Percentiles rank a stretch among this genome's conserved stretches.
Evolutionary conservation across 2,888 invertebrate species (phyloP).

Genomic region (Spilarctia lutea): DNA sequence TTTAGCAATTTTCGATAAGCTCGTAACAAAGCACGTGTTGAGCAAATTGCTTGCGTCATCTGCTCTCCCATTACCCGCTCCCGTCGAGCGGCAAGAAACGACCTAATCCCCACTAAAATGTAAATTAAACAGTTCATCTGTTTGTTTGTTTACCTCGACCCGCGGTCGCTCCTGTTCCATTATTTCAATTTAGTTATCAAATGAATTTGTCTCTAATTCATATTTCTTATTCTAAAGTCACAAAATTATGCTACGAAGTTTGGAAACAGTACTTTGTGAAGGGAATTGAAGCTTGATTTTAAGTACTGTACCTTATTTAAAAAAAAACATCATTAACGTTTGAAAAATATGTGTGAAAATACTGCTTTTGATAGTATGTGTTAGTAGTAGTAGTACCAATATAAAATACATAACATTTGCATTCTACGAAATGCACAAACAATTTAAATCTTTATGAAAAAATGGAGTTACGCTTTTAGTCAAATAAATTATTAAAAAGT

Average conservation of each 20-base stretch:
- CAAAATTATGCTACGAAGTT: neutral
- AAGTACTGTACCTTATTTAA: neutral
- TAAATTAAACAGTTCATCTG: conserved; percentile 43
- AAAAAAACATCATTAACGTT: neutral
- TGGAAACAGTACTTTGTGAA: neutral
- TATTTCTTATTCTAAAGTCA: neutral
- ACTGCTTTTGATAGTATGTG: neutral
- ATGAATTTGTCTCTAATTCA: neutral
- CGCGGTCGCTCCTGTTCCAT: conserved; percentile 6
- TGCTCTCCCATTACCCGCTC: conserved; percentile 17
- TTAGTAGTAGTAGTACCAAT: no score
- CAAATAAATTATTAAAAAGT: conserved; percentile 23
- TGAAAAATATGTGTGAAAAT: neutral
- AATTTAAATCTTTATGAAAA: neutral
- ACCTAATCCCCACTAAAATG: conserved; percentile 43
- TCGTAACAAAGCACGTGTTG: conserved; percentile 17
- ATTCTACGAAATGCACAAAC: neutral
- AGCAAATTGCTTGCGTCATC: conserved; percentile 23
- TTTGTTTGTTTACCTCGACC: conserved; percentile 37
- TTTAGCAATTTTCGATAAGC: conserved; percentile 25
- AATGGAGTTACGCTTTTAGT: neutral
- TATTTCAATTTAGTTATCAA: neutral
- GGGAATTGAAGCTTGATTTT: neutral
- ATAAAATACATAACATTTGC: neutral
- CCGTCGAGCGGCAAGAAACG: conserved; percentile 27